A percentile compares a stretch with the other conserved stretches of the same genome.
These are phyloP conservation scores for Ophonus ardosiacus DNA, from an alignment of 2,888 invertebrate species.

Conservation along the genomic window DNA sequence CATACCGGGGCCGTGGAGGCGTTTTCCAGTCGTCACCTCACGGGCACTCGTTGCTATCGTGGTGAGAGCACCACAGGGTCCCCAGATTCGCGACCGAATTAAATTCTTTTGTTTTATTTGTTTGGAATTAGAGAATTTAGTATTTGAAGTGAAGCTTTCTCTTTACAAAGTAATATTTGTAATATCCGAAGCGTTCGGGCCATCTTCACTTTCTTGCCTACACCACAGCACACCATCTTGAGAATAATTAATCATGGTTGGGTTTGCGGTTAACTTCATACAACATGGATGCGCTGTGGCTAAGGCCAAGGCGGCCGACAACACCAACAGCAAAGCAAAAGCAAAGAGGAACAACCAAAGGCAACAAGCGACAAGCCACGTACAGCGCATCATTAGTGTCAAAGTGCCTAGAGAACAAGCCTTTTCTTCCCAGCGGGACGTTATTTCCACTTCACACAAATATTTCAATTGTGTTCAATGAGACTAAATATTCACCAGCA, in stretches of 20 bases:
- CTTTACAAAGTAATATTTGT: too few relatives aligned
- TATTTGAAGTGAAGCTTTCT: too few relatives aligned
- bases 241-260: constrained; percentile 45
- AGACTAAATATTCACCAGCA: constrained; percentile 3
- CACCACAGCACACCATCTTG: constrained; percentile 4
- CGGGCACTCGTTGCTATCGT: too few relatives aligned
- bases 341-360: constrained; percentile 9
- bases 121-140: too few relatives aligned
- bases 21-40: too few relatives aligned
- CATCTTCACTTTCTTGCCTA: constrained; percentile 34
- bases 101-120: too few relatives aligned
- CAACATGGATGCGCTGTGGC: constrained; percentile 24
- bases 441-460: constrained; percentile 24
- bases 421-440: constrained; percentile 35
- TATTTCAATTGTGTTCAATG: constrained; percentile 41
- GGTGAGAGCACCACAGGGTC: too few relatives aligned
- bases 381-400: constrained; percentile 52
- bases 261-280: constrained; percentile 41
- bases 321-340: background rate
- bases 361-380: constrained; percentile 30
- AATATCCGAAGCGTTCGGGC: background rate
- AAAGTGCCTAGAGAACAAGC: constrained; percentile 40
- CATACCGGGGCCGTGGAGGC: too few relatives aligned
- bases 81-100: too few relatives aligned
- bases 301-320: background rate